These are phyloP conservation scores for Diachasma alloeum DNA, from an alignment of 1,140 invertebrate species.

Conservation along the genomic window DNA sequence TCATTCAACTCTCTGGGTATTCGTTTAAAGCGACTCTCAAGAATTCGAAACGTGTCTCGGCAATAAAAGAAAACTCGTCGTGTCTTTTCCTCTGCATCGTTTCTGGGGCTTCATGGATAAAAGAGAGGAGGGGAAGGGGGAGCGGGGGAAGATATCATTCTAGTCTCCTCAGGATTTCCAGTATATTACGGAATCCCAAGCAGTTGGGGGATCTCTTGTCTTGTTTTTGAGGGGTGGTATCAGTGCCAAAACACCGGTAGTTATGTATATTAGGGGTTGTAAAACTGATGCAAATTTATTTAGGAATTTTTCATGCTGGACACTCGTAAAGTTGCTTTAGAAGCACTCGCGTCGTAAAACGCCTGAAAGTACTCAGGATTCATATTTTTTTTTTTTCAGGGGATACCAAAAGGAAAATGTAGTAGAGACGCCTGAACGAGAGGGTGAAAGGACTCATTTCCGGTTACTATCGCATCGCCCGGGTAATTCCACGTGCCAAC, in stretches of 20 bases:
- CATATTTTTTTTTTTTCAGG: not conserved
- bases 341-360: slow-evolving; percentile 58
- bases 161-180: slow-evolving; percentile 20
- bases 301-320: slow-evolving; percentile 19
- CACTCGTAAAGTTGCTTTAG: slow-evolving; percentile 58
- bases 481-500: slow-evolving; percentile 6
- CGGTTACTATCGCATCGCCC: slow-evolving; percentile 6
- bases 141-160: not conserved
- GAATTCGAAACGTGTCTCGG: slow-evolving; percentile 8
- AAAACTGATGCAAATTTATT: slow-evolving; percentile 50
- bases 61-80: slow-evolving; percentile 36
- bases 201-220: not conserved
- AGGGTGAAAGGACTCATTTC: slow-evolving; percentile 9
- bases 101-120: not conserved
- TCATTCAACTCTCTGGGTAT: not conserved
- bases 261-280: slow-evolving; percentile 60
- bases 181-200: slow-evolving; percentile 36
- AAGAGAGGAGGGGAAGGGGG: not conserved
- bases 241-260: slow-evolving; percentile 58
- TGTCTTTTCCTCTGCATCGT: slow-evolving; percentile 40
- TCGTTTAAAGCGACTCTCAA: slow-evolving; percentile 2
- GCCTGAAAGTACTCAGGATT: slow-evolving; percentile 39
- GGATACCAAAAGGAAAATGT: slow-evolving; percentile 7
- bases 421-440: not conserved
- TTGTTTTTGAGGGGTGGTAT: slow-evolving; percentile 37